A percentile compares a stretch with the other conserved stretches of the same genome.
phyloP scores from a whole-genome alignment of 92 coral and sea anemone species.

The Phymanthus crucifer region DNA sequence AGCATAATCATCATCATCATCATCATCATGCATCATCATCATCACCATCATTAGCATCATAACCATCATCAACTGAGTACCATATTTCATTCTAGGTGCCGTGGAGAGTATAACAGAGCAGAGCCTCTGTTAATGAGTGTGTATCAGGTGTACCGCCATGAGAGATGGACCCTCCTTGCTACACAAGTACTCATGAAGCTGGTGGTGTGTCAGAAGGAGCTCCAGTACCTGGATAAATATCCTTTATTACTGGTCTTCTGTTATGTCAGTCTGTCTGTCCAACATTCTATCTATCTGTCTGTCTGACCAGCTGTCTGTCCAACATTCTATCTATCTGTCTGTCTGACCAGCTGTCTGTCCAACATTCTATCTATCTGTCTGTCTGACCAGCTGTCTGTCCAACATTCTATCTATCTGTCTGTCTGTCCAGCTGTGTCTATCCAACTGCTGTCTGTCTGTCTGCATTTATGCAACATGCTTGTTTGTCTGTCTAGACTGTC shows the following conservation, averaged over 20 bases:
- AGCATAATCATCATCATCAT: no score
- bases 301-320: background rate
- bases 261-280: background rate
- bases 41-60: no score
- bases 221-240: conserved; percentile 77
- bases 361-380: background rate
- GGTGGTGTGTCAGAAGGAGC: conserved; percentile 80
- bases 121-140: conserved; percentile 82
- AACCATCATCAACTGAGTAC: no score
- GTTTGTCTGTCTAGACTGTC: background rate
- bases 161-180: conserved; percentile 85
- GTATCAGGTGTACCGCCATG: conserved; percentile 90
- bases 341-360: background rate
- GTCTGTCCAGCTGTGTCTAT: background rate
- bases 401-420: background rate
- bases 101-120: conserved; percentile 73
- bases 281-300: background rate
- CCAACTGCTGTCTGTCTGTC: background rate
- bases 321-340: background rate
- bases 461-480: no score
- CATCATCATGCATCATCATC: no score
- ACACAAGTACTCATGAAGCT: conserved; percentile 82
- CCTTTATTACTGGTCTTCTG: conserved; percentile 33
- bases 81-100: conserved; percentile 46
- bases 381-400: background rate